Percentiles rank a stretch among this genome's conserved stretches.
Evolutionary conservation across 2,113 vertebrate species (phyloP).

Genomic region (Ictidomys tridecemlineatus): DNA sequence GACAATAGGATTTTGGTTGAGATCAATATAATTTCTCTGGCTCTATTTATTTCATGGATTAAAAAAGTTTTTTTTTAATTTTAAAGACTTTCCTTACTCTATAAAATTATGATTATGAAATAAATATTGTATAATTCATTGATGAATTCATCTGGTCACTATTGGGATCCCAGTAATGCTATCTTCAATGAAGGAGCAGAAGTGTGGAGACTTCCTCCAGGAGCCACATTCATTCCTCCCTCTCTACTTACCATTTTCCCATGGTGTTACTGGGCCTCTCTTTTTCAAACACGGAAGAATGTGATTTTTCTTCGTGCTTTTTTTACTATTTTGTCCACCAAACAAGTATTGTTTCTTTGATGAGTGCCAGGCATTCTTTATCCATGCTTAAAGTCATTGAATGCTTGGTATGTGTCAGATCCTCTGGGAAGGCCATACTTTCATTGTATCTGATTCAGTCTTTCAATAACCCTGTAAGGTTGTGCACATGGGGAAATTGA

Average conservation of each 20-base stretch:
- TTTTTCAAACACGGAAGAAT: not conserved
- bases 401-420: not conserved
- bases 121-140: not conserved
- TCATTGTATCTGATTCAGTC: not conserved
- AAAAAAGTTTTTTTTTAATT: not conserved
- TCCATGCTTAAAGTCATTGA: not conserved
- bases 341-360: not conserved
- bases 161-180: not conserved
- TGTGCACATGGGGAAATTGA: not conserved
- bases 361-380: not conserved
- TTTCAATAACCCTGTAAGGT: not conserved
- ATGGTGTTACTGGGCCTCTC: not conserved
- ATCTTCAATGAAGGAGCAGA: not conserved
- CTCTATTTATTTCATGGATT: not conserved
- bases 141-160: not conserved
- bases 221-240: not conserved
- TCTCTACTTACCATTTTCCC: not conserved
- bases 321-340: not conserved
- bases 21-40: not conserved
- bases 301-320: slow-evolving; percentile 2
- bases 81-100: slow-evolving; percentile 2
- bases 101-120: not conserved
- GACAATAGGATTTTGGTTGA: not conserved
- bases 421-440: not conserved
- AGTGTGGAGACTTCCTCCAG: not conserved